A percentile compares a stretch with the other conserved stretches of the same genome.
Evolutionary conservation across 2,113 vertebrate species (phyloP).

Genomic region (Paracanthobrama guichenoti): DNA sequence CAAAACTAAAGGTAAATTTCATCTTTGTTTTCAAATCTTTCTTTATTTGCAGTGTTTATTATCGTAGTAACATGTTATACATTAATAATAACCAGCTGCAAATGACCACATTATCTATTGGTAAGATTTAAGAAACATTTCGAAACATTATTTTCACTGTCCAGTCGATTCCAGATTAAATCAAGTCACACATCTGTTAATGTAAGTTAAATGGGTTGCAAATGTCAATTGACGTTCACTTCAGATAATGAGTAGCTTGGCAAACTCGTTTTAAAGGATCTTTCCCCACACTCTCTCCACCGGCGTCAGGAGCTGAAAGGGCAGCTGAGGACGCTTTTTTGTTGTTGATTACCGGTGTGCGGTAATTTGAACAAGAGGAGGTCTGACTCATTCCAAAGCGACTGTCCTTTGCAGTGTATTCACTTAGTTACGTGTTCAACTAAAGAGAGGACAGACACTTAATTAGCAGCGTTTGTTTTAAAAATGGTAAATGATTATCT

Average conservation of each 20-base stretch:
- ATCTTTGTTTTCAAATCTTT: no score
- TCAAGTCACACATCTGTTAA: neutral
- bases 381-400: neutral
- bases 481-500: constrained; percentile 29
- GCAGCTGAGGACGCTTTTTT: neutral
- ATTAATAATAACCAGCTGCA: neutral
- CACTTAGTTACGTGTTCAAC: neutral
- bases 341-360: neutral
- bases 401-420: neutral
- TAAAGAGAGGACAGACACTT: neutral
- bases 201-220: constrained; percentile 8
- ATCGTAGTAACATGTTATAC: neutral
- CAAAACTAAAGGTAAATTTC: no score
- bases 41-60: no score
- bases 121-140: neutral
- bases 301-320: neutral
- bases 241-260: constrained; percentile 8
- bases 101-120: neutral
- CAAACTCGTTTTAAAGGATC: neutral
- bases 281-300: neutral
- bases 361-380: neutral
- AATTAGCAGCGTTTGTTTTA: constrained; percentile 28
- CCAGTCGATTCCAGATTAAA: neutral
- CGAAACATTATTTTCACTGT: neutral
- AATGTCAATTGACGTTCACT: neutral